Base-by-base conservation (phyloP, 2,113 vertebrate genomes). In the Piaya cayana region DNA sequence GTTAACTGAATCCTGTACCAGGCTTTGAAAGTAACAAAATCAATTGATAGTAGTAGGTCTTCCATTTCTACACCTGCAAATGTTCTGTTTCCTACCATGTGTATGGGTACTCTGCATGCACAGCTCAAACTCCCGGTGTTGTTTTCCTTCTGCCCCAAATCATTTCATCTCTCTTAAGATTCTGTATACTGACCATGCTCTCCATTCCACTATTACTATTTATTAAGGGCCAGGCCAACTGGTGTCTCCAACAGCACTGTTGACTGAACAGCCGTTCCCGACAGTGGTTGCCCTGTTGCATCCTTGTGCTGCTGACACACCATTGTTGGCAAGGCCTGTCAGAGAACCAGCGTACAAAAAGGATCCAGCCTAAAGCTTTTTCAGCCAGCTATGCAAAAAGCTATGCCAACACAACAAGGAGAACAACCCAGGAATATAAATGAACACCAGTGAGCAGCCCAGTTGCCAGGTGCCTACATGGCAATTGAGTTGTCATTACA, bases 21-120 rank as follows among this genome's bases (percentile, higher is more conserved):
- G 21, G 13, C 42, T 92, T 93, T 90, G 29, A 74, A 88, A 15
- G 11, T 39, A 90, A 30, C n/a, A 82, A 90, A 82, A 58, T 36
- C 45, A 10, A 30, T 5, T 30, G 39, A 26, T 9, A 70, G 36
- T 9, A 70, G 36, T 8, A 81, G 74, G 20, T 74, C n/a, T 65
- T 65, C n/a, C 55, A 8, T 10, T 59, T 34, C 32, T 30, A 39
- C 9, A 14, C 14, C 62, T 92, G 27, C 53, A 68, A 76, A 83
- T n/a, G 11, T 55, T 37, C 29, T 27, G 52, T 53, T 75, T 70
- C 47, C 69, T 78, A 29, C 8, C 45, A 23, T 0, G 1, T 15
- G 10, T 45, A 22, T 39, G 21, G 30, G 62, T 43, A 63, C 47
- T 30, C 50, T 36, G 10, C n/a, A 15, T 9, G 17, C n/a, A 58